Evolutionary conservation across 2,113 vertebrate species (phyloP), one percentile per base, ranked within the genome.

Genomic region (Morone chrysops): DNA sequence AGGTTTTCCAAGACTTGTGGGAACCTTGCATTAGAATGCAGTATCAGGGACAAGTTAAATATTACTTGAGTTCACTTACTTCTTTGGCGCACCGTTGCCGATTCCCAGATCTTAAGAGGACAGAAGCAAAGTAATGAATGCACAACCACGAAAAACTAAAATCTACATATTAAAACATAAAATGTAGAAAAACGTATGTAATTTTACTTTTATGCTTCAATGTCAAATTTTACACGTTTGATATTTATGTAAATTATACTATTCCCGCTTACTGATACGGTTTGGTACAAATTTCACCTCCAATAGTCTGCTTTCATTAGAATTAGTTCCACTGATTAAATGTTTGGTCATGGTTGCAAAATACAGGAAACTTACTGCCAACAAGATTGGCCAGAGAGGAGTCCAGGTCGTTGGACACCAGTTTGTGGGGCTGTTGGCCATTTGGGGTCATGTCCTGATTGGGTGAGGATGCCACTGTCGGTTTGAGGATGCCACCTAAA

Each of bases 331-430:
- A 40, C 45, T 31, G 4, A 7, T 20, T 10, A 51, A 6, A 53
- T 40, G 9, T 51, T 50, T 13, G 7, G 4, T 48, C 2, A 36
- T 38, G 8, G 13, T 36, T 4, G 16, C 12, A 41, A 70, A 16
- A 45, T 31, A 31, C 31, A 31, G 80, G 20, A 79, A 93, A 97
- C 97, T 95, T 95, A 99, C 97, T 99, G 92, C 98, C 98, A 77
- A 99, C 98, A 57, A 99, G 97, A 81, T 99, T 99, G 84, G 98
- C 98, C 91, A 99, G 94, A 56, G 97, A 98, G 4, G 97, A 99
- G 91, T 99, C 97, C 95, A 98, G 92, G 91, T 98, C 98, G 77
- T 96, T 96, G 25, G 97, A 98, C 80, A 99, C 97, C 88, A 99
- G 94, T 83, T 97, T 98, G 92, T 96, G 95, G 53, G 95, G 87